phyloP scores from a whole-genome alignment of 1,140 invertebrate species.

The Physella acuta region DNA sequence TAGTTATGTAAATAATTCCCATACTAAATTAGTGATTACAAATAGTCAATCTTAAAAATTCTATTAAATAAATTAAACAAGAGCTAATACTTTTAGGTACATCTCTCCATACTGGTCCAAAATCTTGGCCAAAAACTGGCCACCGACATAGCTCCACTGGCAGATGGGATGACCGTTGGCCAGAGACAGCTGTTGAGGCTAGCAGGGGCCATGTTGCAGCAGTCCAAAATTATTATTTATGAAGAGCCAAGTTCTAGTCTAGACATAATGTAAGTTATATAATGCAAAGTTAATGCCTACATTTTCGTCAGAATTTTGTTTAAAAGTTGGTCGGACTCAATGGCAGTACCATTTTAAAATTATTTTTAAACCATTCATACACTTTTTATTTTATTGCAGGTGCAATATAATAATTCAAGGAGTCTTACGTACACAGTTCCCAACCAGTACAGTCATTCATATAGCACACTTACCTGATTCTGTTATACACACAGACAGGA shows the following conservation, averaged over 20 bases:
- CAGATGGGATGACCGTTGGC: constrained; percentile 49
- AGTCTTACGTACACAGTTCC: constrained; percentile 72
- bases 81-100: no score
- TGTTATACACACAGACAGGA: constrained; percentile 67
- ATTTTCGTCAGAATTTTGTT: not conserved
- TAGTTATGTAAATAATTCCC: no score
- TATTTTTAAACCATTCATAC: not conserved
- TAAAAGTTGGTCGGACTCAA: not conserved
- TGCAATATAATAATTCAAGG: constrained; percentile 70
- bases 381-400: constrained; percentile 20
- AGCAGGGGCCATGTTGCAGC: constrained; percentile 49
- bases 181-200: constrained; percentile 59
- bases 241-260: constrained; percentile 37
- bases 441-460: constrained; percentile 74
- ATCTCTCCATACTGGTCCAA: constrained; percentile 32
- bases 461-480: constrained; percentile 80
- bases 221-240: constrained; percentile 35
- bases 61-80: no score
- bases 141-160: constrained; percentile 42
- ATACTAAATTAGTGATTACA: no score
- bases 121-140: constrained; percentile 33
- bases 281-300: not conserved
- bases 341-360: not conserved
- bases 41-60: no score
- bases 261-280: constrained; percentile 33